phyloP scores from a whole-genome alignment of 2,113 vertebrate species.

The Prinia subflava region DNA sequence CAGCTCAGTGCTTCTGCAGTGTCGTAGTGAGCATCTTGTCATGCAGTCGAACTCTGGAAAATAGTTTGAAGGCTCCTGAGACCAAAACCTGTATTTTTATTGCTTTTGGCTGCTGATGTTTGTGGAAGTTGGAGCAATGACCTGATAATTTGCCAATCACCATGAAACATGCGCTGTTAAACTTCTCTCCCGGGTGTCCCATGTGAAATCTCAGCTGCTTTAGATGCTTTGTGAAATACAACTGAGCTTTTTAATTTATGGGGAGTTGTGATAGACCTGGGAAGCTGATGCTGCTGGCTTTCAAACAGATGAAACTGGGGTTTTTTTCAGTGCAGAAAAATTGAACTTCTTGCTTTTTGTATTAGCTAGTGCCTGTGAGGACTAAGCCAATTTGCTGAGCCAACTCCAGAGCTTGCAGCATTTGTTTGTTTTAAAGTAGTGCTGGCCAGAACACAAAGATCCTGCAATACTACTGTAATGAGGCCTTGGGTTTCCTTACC shows the following conservation, averaged over 20 bases:
- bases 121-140: conserved; percentile 58
- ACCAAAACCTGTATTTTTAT: conserved; percentile 64
- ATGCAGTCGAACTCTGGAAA: conserved; percentile 49
- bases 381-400: background rate
- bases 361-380: background rate
- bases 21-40: conserved; percentile 15
- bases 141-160: conserved; percentile 69
- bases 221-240: background rate
- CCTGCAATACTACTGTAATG: background rate
- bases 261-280: conserved; percentile 4
- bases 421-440: conserved; percentile 54
- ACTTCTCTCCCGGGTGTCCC: conserved; percentile 9
- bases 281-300: conserved; percentile 35
- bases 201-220: conserved; percentile 5
- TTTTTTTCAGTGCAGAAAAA: background rate
- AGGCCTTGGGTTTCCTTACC: conserved; percentile 4
- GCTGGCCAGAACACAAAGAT: conserved; percentile 35
- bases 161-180: conserved; percentile 28
- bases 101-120: conserved; percentile 54
- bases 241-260: background rate
- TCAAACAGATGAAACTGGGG: background rate
- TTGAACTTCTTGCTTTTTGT: background rate
- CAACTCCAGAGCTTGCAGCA: background rate
- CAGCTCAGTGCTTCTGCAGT: conserved; percentile 27
- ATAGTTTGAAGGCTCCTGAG: conserved; percentile 55